Evolutionary conservation across 2,888 invertebrate genomes (phyloP), one percentile per base, ranked within the genome.

Genomic region (Melinaea marsaeus): DNA sequence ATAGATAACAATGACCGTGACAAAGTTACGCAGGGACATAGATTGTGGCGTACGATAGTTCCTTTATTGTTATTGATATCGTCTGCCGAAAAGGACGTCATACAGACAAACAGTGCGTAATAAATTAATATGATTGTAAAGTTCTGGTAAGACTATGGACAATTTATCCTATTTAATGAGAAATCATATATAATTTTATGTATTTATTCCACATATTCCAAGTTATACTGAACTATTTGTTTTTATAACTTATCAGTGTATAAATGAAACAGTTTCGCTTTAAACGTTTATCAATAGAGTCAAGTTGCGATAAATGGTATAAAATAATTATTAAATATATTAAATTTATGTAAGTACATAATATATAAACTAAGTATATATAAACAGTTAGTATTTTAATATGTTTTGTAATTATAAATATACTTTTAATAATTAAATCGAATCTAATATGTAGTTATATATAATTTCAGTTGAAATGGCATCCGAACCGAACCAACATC

Each of bases 1-100:
- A 58, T 63, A 42, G 66, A 66, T 64, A 65, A 63, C 35, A 62
- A 58, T 64, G 63, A 65, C 64, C 67, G 65, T 62, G 60, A 63
- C 62, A 58, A 57, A 60, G 67, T 59, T 67, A 63, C 51, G 4
- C 7, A 37, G 37, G 51, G 62, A 65, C 62, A 69, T 62, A 66
- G 63, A 67, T 66, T 65, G 63, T 42, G 3, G 42, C 42, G 42
- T 42, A 42, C 42, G 42, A 9, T 6, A 5, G 11, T 42, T 9
- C 3, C 42, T 6, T 42, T 42, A 42, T 42, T 42, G 42, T 42
- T 42, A 9, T 42, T 2, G 9, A 2, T 42, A 42, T 6, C 11
- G 42, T 42, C 42, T 42, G 42, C 7, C 42, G 42, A 7, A 42
- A 42, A 42, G 42, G 42, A 42, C 42, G 42, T 42, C 9, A 3